Base-by-base conservation (phyloP, 2,888 invertebrate genomes). In the Apodemia duryi region DNA sequence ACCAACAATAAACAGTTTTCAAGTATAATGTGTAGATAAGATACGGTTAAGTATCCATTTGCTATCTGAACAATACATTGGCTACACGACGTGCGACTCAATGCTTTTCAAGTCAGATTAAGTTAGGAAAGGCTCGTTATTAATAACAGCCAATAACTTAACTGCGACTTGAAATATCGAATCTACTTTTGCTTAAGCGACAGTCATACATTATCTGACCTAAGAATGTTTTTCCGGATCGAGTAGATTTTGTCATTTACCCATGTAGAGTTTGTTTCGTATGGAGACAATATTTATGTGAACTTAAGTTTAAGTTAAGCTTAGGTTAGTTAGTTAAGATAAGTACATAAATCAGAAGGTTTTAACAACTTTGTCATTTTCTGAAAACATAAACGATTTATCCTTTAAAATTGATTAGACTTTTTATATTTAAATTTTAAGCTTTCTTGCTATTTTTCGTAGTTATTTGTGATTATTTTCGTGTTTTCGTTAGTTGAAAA, bases 131-230 rank as follows among this genome's bases (percentile, higher is more conserved):
- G 86, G 82, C 82, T 79, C 79, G 80, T 90, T 91, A 88, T 90
- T 90, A 90, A 91, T 90, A 91, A 86, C 87, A 79, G 80, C 85
- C 90, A 88, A 91, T 91, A 91, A 88, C 82, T 91, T 88, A 88
- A 82, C 81, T 76, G 77, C 75, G 74, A 81, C 83, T 88, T 90
- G 88, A 90, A 88, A 89, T 90, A 91, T 91, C 86, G 88, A 81
- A 86, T 83, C 85, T 83, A 86, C 85, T 88, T 88, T 88, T 85
- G 86, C 88, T 86, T 89, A 89, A 90, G 87, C 82, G 88, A 89
- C 85, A 81, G 78, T 81, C 80, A 83, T 91, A 84, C 85, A 86
- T 90, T 86, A 86, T 80, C 72, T 79, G 79, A 79, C 80, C 84
- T 85, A 86, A 89, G 89, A 87, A 86, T 86, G 83, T 80, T 82